Evolutionary conservation across 2,797 vertebrate genomes (phyloP), one percentile per base, ranked within the genome.

Genomic region (Manis javanica): DNA sequence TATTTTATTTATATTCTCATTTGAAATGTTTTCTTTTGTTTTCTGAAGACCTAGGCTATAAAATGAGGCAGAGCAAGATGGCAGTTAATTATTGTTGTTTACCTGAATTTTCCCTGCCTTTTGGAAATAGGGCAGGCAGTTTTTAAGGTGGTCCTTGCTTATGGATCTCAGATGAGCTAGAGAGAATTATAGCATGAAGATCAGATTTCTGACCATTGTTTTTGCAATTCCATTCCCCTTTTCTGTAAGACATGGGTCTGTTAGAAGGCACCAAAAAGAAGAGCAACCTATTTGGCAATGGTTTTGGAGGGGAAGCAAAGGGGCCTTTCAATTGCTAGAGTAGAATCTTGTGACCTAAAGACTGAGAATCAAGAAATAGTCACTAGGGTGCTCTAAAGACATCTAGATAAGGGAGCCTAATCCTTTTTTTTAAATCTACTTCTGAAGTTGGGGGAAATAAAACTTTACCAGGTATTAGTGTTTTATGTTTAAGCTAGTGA

Each of bases 401-500:
- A 85, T 71, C 18, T 87, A 55, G 69, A 77, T 81, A 46, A n/a
- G 46, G 34, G 88, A 5, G 7, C 57, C 61, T 75, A 55, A 31
- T 10, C 42, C 42, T 46, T 19, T 23, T 87, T 82, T 69, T 78
- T 66, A 49, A 71, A 12, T 75, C 34, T 66, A 42, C 51, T 74
- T 93, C 46, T 82, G 53, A 90, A 85, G 83, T 18, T 82, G 46
- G 39, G 39, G 19, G 13, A 68, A 86, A 53, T 18, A 92, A 92
- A 87, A 77, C 63, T 88, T 77, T 26, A 37, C 95, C 13, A 79
- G 42, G 18, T 84, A 42, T 42, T 84, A 57, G 1, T 87, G 37
- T 81, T 83, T 75, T 94, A 63, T 83, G 53, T 95, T 90, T 92
- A 85, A 82, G n/a, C 16, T 90, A 81, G 16, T 93, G 68, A 88